phyloP scores from a whole-genome alignment of 2,113 vertebrate genomes.

The Hiodon alosoides region DNA sequence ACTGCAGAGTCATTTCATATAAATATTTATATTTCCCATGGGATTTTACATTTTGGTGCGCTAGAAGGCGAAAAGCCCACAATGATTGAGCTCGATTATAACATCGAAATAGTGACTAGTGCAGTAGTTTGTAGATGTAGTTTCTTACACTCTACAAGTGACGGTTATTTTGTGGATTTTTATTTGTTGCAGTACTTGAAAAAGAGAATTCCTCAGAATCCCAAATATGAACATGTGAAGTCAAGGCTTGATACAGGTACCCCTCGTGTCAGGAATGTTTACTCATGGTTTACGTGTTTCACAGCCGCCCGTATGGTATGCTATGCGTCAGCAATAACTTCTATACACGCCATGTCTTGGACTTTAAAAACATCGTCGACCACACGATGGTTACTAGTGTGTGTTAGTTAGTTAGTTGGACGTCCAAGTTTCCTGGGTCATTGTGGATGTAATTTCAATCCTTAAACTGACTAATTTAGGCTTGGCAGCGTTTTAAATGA shows the following conservation, averaged over 20 bases:
- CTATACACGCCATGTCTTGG: too few relatives aligned
- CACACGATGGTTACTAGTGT: too few relatives aligned
- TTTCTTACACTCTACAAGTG: not conserved
- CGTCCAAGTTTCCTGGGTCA: too few relatives aligned
- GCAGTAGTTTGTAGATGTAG: conserved; percentile 19
- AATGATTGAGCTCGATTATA: not conserved
- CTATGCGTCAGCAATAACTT: not conserved
- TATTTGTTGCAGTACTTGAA: conserved; percentile 68
- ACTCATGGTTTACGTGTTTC: not conserved
- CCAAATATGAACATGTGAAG: conserved; percentile 80
- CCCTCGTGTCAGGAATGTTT: conserved; percentile 2
- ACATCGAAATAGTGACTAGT: conserved; percentile 8
- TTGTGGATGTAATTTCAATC: too few relatives aligned
- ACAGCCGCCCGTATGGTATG: not conserved
- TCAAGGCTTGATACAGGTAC: conserved; percentile 85
- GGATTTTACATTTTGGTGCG: not conserved
- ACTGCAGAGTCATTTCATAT: not conserved
- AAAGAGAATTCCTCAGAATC: conserved; percentile 80
- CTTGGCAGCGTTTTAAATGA: too few relatives aligned
- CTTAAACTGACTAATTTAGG: too few relatives aligned
- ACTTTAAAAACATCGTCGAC: too few relatives aligned
- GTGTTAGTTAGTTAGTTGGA: too few relatives aligned
- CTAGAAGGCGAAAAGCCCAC: too few relatives aligned
- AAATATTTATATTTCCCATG: not conserved
- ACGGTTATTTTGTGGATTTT: not conserved